phyloP scores from a whole-genome alignment of 1,140 invertebrate genomes.

The Popillia japonica region DNA sequence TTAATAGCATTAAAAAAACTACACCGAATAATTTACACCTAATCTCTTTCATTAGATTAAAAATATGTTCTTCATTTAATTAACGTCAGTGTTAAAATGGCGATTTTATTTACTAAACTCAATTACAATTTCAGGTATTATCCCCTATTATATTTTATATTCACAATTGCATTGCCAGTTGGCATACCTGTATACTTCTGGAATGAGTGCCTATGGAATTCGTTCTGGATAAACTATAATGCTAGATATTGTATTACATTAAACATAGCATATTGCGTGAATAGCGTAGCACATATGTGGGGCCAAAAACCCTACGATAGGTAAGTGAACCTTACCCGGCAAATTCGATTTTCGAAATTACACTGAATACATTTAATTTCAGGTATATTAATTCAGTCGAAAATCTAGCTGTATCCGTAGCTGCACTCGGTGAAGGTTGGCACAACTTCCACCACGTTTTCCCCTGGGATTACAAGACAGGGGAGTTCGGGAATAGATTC shows the following conservation, averaged over 20 bases:
- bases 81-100: too few species aligned
- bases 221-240: slow-evolving; percentile 86
- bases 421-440: slow-evolving; percentile 85
- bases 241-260: slow-evolving; percentile 83
- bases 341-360: not conserved
- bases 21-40: too few species aligned
- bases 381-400: slow-evolving; percentile 79
- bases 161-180: slow-evolving; percentile 83
- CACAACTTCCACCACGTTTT: slow-evolving; percentile 96
- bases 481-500: slow-evolving; percentile 75
- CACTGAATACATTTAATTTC: slow-evolving; percentile 40
- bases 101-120: too few species aligned
- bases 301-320: slow-evolving; percentile 90
- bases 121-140: slow-evolving; percentile 66
- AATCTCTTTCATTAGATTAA: too few species aligned
- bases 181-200: slow-evolving; percentile 82
- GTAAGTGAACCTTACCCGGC: slow-evolving; percentile 62
- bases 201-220: slow-evolving; percentile 79
- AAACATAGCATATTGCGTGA: slow-evolving; percentile 93
- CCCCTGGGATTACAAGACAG: slow-evolving; percentile 89
- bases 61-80: too few species aligned
- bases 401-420: slow-evolving; percentile 73
- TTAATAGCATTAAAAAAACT: too few species aligned
- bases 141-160: slow-evolving; percentile 76
- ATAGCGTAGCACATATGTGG: slow-evolving; percentile 91